These are phyloP conservation scores for Heliothis virescens DNA, from an alignment of 1,140 invertebrate genomes.

Conservation along the genomic window DNA sequence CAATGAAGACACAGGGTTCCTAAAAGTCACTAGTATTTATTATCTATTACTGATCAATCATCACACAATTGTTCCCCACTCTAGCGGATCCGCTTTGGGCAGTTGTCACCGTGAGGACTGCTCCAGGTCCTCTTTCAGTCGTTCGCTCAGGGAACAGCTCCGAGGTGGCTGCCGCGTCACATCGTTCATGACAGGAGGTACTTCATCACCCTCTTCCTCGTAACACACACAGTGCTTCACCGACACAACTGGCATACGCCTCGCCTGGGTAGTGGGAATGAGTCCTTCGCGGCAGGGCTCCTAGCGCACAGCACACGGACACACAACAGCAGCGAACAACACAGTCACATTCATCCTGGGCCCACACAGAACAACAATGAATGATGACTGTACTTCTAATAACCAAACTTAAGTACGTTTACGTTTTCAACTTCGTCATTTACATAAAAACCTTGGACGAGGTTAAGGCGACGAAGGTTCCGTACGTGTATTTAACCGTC, in stretches of 20 bases:
- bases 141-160: no score
- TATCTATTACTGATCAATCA: no score
- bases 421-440: constrained; percentile 20
- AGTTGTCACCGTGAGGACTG: no score
- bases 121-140: no score
- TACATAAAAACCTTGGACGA: constrained; percentile 19
- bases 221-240: not conserved
- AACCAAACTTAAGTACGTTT: not conserved
- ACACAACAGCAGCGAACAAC: not conserved
- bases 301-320: constrained; percentile 7
- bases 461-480: constrained; percentile 15
- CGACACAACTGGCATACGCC: not conserved
- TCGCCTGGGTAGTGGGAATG: not conserved
- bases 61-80: no score
- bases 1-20: no score
- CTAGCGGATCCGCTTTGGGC: no score
- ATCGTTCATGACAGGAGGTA: not conserved
- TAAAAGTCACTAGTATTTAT: no score
- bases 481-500: not conserved
- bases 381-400: constrained; percentile 18
- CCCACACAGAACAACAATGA: constrained; percentile 5
- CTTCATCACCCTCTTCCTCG: not conserved
- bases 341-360: constrained; percentile 26
- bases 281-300: not conserved
- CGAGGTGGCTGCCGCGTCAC: no score